phyloP scores from a whole-genome alignment of 2,113 vertebrate species.

The Myrmecophaga tridactyla region DNA sequence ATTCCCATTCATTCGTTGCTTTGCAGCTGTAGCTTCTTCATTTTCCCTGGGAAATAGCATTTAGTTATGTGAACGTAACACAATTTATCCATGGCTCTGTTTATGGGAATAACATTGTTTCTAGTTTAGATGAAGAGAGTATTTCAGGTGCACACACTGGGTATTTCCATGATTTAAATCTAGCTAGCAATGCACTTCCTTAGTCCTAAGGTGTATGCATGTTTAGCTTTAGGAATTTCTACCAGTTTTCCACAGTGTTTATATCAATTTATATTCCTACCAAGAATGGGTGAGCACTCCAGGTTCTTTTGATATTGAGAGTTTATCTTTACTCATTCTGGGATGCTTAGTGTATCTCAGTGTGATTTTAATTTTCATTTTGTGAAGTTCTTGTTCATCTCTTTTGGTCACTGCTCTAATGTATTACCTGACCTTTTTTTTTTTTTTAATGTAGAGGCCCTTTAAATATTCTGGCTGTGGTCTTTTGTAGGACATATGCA shows the following conservation, averaged over 20 bases:
- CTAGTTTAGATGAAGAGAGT: background rate
- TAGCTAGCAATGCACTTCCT: background rate
- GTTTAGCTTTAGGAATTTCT: background rate
- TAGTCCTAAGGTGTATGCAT: background rate
- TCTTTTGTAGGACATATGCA: background rate
- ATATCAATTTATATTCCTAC: background rate
- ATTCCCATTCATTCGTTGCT: no score
- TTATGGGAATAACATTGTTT: background rate
- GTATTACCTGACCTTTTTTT: background rate
- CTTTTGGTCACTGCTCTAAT: background rate
- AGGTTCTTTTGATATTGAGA: background rate
- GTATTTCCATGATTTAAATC: background rate
- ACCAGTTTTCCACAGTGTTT: background rate
- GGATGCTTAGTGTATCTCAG: background rate
- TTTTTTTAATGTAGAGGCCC: background rate
- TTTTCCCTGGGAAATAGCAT: background rate
- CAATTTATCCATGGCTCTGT: background rate
- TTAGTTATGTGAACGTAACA: background rate
- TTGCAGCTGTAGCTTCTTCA: background rate
- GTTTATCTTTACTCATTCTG: background rate
- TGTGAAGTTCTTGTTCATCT: background rate
- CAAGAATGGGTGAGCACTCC: background rate
- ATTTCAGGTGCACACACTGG: background rate
- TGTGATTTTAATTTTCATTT: background rate
- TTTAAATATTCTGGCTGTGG: background rate